Evolutionary conservation across 2,888 invertebrate species (phyloP), one percentile per base, ranked within the genome.

Genomic region (Cosmia pyralina): DNA sequence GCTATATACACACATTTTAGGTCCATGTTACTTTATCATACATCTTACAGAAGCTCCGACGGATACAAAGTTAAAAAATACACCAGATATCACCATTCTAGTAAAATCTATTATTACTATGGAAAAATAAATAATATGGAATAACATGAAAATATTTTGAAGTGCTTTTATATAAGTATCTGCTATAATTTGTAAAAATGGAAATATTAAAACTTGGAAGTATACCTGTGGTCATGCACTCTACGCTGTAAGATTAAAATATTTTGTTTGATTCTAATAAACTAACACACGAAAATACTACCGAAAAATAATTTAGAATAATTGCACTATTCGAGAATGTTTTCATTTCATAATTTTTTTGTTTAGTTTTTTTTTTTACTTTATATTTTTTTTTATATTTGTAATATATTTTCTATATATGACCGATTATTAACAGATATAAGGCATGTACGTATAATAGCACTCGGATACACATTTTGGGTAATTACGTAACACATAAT

Each of bases 1-100:
- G 92, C 92, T 94, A 94, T 95, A 92, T 94, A 95, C 93, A 94
- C 91, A 92, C 90, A 92, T 83, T 93, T 95, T 95, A 95, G 95
- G 95, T 95, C 94, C 95, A 92, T 94, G 82, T 91, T 90, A 91
- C 87, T 90, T 87, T 88, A 90, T 88, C 84, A 81, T 84, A 81
- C 81, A 82, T 84, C 79, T 72, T 83, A 84, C 82, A 74, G 73
- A 87, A 86, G 86, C 87, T 87, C 83, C 69, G 79, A 85, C 70
- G 75, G 72, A 82, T 82, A 86, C 74, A 82, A 85, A 72, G 75
- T 82, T 82, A 77, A 83, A 85, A 83, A 79, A 86, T 83, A 81
- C 85, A 77, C 69, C 75, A 74, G 70, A 57, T 82, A 84, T 84
- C 82, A 84, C 85, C 67, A 41, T 67, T 80, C 72, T 82, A 84